phyloP scores from a whole-genome alignment of 1,140 invertebrate species.

The Bursaphelenchus mucronatus region DNA sequence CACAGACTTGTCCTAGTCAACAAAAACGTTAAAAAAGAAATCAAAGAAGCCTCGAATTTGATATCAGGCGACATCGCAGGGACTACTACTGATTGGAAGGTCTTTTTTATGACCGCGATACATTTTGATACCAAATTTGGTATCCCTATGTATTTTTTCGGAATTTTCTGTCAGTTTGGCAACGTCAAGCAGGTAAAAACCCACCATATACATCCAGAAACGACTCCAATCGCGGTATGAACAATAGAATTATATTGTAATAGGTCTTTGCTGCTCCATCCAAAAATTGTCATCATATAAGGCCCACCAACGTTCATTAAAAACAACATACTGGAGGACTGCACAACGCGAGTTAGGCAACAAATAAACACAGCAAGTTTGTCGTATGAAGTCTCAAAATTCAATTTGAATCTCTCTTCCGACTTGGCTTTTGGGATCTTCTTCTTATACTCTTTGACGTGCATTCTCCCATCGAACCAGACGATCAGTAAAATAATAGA shows the following conservation, averaged over 20 bases:
- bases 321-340: slow-evolving; percentile 3
- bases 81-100: no score
- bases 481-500: slow-evolving; percentile 9
- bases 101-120: no score
- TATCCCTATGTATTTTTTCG: no score
- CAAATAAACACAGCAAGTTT: slow-evolving; percentile 25
- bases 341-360: slow-evolving; percentile 14
- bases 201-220: slow-evolving; percentile 12
- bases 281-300: slow-evolving; percentile 24
- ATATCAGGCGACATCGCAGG: no score
- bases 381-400: slow-evolving; percentile 10
- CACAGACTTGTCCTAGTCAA: no score
- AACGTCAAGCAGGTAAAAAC: background rate
- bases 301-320: slow-evolving; percentile 19
- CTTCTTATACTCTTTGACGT: background rate
- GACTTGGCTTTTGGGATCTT: background rate
- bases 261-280: slow-evolving; percentile 19
- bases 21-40: no score
- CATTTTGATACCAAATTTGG: no score
- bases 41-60: no score
- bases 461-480: slow-evolving; percentile 24
- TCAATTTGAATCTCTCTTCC: slow-evolving; percentile 4
- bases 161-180: no score
- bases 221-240: background rate
- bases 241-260: slow-evolving; percentile 22